These are phyloP conservation scores for Meta bourneti DNA, from an alignment of 2,888 invertebrate species.

Conservation along the genomic window DNA sequence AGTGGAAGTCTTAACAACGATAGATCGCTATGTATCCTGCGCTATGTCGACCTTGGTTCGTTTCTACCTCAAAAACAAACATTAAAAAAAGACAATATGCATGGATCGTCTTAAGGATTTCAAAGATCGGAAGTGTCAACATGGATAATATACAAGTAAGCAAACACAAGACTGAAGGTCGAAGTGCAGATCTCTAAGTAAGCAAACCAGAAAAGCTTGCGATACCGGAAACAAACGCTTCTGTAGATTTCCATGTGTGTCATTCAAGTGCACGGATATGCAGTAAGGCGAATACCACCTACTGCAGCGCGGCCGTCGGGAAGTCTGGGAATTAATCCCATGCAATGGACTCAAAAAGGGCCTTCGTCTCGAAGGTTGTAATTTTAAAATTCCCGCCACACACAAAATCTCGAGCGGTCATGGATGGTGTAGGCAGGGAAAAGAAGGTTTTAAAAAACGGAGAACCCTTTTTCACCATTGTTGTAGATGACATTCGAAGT, in stretches of 20 bases:
- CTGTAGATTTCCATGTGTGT: neutral
- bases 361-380: neutral
- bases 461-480: neutral
- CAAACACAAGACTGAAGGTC: neutral
- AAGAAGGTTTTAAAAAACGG: neutral
- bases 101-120: too few species aligned
- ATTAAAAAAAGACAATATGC: too few species aligned
- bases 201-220: too few species aligned
- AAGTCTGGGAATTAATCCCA: slow-evolving; percentile 2
- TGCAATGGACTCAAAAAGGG: neutral
- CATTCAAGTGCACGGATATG: neutral
- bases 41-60: too few species aligned
- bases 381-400: neutral
- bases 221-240: too few species aligned
- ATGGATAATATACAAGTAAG: neutral
- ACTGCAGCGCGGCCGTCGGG: slow-evolving; percentile 12
- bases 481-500: neutral
- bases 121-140: too few species aligned
- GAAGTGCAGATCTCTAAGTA: too few species aligned
- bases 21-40: too few species aligned
- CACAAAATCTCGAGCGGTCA: neutral
- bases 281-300: neutral
- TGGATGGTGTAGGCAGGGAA: neutral
- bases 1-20: too few species aligned
- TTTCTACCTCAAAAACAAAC: too few species aligned